Conservation (phyloP, 2,113 vertebrate species). For the Psophia crepitans region DNA sequence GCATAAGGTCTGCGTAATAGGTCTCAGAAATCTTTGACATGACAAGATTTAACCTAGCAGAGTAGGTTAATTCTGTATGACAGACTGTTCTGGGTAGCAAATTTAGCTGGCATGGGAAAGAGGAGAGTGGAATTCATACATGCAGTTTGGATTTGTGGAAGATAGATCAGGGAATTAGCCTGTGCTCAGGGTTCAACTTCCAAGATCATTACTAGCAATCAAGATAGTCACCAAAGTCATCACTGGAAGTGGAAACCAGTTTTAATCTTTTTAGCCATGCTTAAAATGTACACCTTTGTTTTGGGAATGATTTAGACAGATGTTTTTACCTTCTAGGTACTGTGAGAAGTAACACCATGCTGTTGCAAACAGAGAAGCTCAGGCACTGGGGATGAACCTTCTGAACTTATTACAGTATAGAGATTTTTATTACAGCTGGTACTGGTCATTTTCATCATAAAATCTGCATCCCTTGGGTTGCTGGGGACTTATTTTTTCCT, state of each 20-base stretch:
- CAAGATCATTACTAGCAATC: neutral
- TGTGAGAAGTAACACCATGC: accelerated
- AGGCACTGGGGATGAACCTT: neutral
- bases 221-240: neutral
- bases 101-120: neutral
- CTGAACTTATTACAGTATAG: accelerated
- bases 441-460: neutral
- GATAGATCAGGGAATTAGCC: neutral
- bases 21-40: neutral
- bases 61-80: neutral
- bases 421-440: neutral
- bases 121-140: neutral
- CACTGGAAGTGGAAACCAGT: neutral
- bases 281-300: neutral
- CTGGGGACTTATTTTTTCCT: neutral
- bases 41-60: neutral
- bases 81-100: neutral
- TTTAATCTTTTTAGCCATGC: neutral
- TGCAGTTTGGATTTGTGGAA: neutral
- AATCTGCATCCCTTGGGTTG: neutral
- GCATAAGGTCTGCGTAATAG: neutral
- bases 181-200: neutral
- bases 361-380: neutral
- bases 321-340: neutral
- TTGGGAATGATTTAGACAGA: neutral